A percentile compares a stretch with the other conserved stretches of the same genome.
Conservation (phyloP, 2,888 invertebrate species). For the Patella caerulea region DNA sequence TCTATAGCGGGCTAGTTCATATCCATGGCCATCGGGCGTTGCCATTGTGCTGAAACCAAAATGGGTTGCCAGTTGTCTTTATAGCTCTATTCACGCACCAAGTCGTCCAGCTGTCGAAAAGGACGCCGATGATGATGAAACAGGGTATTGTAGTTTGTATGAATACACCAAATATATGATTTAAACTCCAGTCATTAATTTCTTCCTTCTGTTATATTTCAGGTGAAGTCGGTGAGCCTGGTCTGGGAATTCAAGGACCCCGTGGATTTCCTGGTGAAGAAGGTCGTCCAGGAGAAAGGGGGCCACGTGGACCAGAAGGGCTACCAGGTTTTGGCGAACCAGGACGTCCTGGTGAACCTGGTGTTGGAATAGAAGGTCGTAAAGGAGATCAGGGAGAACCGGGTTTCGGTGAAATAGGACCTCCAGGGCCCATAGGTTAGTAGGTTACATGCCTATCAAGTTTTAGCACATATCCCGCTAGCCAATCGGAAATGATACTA, state of each 20-base stretch:
- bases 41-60: no score
- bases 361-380: slow-evolving; percentile 8
- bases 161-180: neutral
- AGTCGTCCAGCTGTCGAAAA: no score
- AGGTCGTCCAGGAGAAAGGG: slow-evolving; percentile 26
- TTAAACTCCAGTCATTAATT: no score
- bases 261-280: slow-evolving; percentile 13
- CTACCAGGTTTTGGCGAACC: slow-evolving; percentile 2
- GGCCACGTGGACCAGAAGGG: slow-evolving; percentile 18
- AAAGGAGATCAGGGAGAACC: slow-evolving; percentile 24
- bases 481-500: no score
- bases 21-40: no score
- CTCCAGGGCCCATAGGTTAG: slow-evolving; percentile 22
- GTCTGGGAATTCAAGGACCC: neutral
- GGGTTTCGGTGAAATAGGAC: slow-evolving; percentile 23
- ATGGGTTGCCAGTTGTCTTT: no score
- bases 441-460: slow-evolving; percentile 31
- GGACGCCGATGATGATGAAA: no score
- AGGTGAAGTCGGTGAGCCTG: neutral
- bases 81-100: no score
- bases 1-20: no score
- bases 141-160: no score
- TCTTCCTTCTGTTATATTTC: neutral
- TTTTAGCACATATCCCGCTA: no score
- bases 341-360: slow-evolving; percentile 12